Conservation (phyloP, 1,140 invertebrate species). For the Drosophila ohnishii region DNA sequence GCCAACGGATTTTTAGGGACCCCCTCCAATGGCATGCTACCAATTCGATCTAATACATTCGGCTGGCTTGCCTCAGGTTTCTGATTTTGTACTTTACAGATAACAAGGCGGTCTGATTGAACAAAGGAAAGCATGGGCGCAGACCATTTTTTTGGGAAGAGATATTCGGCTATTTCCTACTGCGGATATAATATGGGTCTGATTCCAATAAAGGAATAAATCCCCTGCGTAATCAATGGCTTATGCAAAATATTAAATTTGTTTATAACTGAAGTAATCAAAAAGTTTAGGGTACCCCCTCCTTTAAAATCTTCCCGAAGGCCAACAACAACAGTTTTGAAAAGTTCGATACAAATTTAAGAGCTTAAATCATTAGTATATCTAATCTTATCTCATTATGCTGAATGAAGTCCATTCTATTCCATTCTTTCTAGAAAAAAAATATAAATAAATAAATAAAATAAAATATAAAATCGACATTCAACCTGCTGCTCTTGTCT, state of each 20-base stretch:
- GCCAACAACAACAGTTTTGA: no score
- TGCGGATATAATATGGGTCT: neutral
- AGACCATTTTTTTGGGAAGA: neutral
- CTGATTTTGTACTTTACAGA: conserved; percentile 12
- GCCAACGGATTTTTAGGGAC: neutral
- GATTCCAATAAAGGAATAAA: neutral
- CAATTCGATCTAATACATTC: conserved; percentile 6
- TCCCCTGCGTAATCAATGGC: neutral
- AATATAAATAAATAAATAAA: neutral
- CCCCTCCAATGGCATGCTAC: conserved; percentile 4
- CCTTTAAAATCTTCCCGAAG: no score
- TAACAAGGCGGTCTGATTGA: conserved; percentile 14
- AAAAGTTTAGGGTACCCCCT: neutral
- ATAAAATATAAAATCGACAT: neutral
- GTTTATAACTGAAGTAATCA: neutral
- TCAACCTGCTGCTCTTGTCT: neutral
- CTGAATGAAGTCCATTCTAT: no score
- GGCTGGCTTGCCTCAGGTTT: neutral
- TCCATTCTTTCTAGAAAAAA: no score
- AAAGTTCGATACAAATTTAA: no score
- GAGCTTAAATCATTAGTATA: neutral
- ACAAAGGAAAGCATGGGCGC: conserved; percentile 4
- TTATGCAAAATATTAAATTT: neutral
- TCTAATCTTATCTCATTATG: no score
- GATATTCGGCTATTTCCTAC: neutral